phyloP scores from a whole-genome alignment of 2,888 invertebrate genomes.

The Xestia ashworthii region DNA sequence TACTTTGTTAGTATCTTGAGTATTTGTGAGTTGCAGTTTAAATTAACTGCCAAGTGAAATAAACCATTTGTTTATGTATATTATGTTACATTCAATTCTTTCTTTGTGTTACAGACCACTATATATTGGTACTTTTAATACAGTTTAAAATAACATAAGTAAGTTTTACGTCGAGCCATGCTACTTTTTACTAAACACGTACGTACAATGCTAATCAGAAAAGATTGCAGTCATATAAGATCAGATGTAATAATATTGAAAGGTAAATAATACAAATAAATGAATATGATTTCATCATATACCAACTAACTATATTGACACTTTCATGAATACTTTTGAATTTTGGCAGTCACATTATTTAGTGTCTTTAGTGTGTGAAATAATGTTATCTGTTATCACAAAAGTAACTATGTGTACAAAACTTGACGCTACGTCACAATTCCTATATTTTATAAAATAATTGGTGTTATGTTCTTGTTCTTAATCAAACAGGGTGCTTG shows the following conservation, averaged over 20 bases:
- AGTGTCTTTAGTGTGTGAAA: conserved; percentile 56
- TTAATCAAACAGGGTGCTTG: conserved; percentile 50
- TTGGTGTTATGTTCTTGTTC: conserved; percentile 22
- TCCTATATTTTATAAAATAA: conserved; percentile 25
- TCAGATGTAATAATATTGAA: conserved; percentile 44
- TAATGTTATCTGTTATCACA: conserved; percentile 33
- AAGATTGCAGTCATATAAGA: conserved; percentile 49
- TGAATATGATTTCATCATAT: conserved; percentile 75
- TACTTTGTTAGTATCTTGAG: conserved; percentile 72
- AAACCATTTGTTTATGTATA: conserved; percentile 45
- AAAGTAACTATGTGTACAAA: conserved; percentile 47
- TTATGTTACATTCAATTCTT: conserved; percentile 43
- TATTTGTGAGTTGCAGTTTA: conserved; percentile 66
- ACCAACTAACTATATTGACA: conserved; percentile 77
- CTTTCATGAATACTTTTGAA: conserved; percentile 82
- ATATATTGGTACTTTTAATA: conserved; percentile 35
- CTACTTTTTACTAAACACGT: conserved; percentile 25
- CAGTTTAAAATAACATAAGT: conserved; percentile 21
- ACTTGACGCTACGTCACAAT: conserved; percentile 48
- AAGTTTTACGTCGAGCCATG: conserved; percentile 19
- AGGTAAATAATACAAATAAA: conserved; percentile 57
- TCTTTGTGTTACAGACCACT: conserved; percentile 29
- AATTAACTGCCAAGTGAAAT: conserved; percentile 41
- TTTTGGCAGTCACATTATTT: conserved; percentile 86
- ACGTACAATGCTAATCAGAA: conserved; percentile 45